These are phyloP conservation scores for Kuschelorhynchus macadamiae DNA, from an alignment of 2,888 invertebrate genomes.

Conservation along the genomic window DNA sequence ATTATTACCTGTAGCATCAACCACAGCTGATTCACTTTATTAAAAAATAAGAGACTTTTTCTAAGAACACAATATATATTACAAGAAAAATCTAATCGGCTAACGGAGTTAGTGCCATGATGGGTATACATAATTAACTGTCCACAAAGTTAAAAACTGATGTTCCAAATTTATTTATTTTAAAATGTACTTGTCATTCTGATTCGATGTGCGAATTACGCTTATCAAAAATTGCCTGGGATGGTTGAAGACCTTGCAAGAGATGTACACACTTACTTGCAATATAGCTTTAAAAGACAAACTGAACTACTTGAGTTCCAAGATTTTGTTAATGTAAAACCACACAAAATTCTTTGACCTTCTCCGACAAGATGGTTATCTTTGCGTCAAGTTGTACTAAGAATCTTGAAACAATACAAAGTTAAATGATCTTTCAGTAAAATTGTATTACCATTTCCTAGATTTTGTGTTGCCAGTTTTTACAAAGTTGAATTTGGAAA, in stretches of 20 bases:
- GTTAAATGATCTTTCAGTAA: not conserved
- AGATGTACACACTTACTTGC: conserved; percentile 31
- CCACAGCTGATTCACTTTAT: conserved; percentile 1
- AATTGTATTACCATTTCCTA: conserved; percentile 10
- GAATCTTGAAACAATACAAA: not conserved
- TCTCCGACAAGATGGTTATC: not conserved
- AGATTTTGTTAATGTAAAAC: conserved; percentile 32
- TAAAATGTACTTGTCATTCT: conserved; percentile 36
- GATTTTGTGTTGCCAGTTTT: conserved; percentile 5
- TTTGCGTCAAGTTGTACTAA: too few relatives aligned
- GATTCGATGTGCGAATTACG: conserved; percentile 51
- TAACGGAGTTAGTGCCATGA: conserved; percentile 24
- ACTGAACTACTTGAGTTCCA: conserved; percentile 23
- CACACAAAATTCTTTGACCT: conserved; percentile 25
- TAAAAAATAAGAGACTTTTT: not conserved
- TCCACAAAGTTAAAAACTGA: conserved; percentile 6
- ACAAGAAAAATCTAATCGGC: conserved; percentile 11
- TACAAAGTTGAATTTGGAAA: conserved; percentile 4
- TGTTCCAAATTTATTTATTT: conserved; percentile 1
- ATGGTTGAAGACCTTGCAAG: conserved; percentile 25
- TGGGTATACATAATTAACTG: conserved; percentile 9
- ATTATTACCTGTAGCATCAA: not conserved
- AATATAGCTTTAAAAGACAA: conserved; percentile 19
- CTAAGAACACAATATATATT: not conserved
- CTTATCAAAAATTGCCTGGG: conserved; percentile 31